Conservation (phyloP, 2,113 vertebrate genomes). For the Daboia siamensis region DNA sequence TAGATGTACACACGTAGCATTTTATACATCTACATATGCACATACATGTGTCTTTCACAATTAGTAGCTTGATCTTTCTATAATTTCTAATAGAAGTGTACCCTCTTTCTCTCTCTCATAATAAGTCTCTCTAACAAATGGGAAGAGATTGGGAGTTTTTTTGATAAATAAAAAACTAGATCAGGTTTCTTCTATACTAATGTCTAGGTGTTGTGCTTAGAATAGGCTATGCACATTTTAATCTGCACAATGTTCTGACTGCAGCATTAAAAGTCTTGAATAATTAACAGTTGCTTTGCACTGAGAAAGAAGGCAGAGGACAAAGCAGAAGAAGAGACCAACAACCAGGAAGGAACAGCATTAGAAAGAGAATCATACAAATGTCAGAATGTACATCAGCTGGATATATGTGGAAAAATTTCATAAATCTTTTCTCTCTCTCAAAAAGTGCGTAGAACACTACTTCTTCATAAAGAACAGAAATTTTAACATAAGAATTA, state of each 20-base stretch:
- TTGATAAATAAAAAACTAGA: neutral
- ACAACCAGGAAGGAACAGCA: neutral
- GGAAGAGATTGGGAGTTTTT: neutral
- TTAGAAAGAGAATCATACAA: neutral
- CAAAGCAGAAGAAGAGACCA: neutral
- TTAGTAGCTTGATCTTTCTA: neutral
- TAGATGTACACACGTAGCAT: no score
- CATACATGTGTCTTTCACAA: neutral
- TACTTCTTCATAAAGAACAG: neutral
- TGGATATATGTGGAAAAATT: neutral
- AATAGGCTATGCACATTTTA: neutral
- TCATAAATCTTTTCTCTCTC: neutral
- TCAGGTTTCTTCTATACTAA: neutral
- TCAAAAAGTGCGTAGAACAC: neutral
- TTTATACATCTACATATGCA: neutral
- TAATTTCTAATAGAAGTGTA: neutral
- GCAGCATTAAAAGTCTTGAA: neutral
- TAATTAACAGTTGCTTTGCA: slow-evolving; percentile 11
- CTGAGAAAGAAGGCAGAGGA: neutral
- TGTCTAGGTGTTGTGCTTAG: neutral
- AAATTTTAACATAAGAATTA: neutral
- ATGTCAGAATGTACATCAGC: no score
- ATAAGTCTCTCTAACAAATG: neutral
- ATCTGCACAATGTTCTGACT: slow-evolving; percentile 6
- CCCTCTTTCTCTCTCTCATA: neutral